These are phyloP conservation scores for Passer domesticus DNA, from an alignment of 2,113 vertebrate genomes.

Conservation along the genomic window DNA sequence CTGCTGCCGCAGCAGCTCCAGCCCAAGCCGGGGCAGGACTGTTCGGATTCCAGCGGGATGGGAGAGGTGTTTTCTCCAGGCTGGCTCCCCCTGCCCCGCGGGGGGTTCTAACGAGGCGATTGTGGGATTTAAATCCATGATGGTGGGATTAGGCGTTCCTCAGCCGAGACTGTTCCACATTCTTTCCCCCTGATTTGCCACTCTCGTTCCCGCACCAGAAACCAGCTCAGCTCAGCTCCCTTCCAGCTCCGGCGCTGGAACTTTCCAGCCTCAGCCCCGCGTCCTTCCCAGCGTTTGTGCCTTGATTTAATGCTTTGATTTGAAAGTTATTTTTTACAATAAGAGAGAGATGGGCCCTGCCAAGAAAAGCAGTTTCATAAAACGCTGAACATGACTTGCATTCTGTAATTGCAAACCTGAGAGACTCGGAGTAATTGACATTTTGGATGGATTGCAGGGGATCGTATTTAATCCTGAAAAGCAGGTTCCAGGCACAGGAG, in stretches of 20 bases:
- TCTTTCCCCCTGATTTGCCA: constrained; percentile 41
- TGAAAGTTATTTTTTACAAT: constrained; percentile 75
- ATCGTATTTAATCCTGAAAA: constrained; percentile 73
- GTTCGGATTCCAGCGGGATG: neutral
- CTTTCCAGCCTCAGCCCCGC: constrained; percentile 12
- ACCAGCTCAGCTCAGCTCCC: neutral
- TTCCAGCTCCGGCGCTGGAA: neutral
- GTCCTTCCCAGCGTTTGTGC: constrained; percentile 44
- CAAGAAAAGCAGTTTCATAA: constrained; percentile 76
- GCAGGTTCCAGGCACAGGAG: constrained; percentile 68
- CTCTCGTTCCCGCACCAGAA: neutral
- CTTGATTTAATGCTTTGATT: constrained; percentile 77
- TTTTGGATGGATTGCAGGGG: constrained; percentile 68
- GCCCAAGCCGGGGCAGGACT: neutral
- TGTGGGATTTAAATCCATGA: constrained; percentile 35
- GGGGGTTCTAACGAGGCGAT: neutral
- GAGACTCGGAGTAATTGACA: constrained; percentile 72
- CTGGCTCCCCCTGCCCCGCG: neutral
- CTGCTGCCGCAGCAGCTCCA: neutral
- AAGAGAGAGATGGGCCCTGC: constrained; percentile 58
- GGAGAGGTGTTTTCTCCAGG: constrained; percentile 19
- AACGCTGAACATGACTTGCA: constrained; percentile 73
- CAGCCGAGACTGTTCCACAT: constrained; percentile 7
- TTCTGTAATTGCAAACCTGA: constrained; percentile 75
- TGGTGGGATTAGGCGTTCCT: constrained; percentile 52